Base-by-base conservation (phyloP, 2,888 invertebrate species). In the Nemotelus nigrinus region DNA sequence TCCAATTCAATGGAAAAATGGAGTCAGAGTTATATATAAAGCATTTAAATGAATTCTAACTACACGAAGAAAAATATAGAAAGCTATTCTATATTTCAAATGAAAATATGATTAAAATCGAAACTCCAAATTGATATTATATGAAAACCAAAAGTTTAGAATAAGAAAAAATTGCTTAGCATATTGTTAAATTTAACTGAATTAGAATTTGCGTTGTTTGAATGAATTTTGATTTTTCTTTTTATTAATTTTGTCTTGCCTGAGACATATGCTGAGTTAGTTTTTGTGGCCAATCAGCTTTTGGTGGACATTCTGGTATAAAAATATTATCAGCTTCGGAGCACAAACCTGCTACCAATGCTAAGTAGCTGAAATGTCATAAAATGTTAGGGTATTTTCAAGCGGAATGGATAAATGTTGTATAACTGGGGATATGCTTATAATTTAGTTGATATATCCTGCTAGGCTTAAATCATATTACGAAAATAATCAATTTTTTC, bases 271-370 rank as follows among this genome's bases (percentile, higher is more conserved):
- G 94, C 85, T 89, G 89, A 89, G 95, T 95, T 82, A 95, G 88
- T 84, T 90, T 91, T 83, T 91, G 90, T 82, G 92, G 91, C 95
- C 95, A 95, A 87, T 93, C 92, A 80, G 87, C 86, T 83, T 83
- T 92, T 85, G 95, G 94, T 85, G 96, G 95, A 89, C 92, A 92
- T 90, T 96, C 96, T 82, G 96, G 95, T 87, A 95, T 92, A 89
- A 96, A 96, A 86, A 93, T 92, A 91, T 92, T 95, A 88, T 94
- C 95, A 84, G 95, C 95, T 86, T 96, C 95, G 83, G 92, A 90
- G 85, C 94, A 92, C 83, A 96, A 89, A 86, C 93, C 93, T 85
- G 93, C 94, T 85, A 93, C 94, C 85, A 95, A 90, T 85, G 95
- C 93, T 88, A 96, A 90, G 90, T 95, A 96, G 88, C 94, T 94